Conservation (phyloP, 2,797 vertebrate genomes). For the Adrianichthys oophorus region DNA sequence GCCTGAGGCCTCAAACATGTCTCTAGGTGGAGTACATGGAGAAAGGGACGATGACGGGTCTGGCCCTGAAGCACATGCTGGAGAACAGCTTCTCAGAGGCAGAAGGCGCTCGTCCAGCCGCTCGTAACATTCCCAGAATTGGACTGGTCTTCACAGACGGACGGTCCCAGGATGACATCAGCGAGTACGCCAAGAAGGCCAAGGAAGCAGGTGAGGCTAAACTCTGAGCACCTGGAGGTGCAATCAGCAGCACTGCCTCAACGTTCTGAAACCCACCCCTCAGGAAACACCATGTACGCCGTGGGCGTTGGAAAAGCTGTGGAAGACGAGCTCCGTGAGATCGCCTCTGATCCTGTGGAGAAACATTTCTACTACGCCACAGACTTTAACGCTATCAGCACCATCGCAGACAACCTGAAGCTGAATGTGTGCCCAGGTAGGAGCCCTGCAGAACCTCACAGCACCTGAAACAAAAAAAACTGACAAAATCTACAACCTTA, state of each 20-base stretch:
- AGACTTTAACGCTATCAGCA: constrained; percentile 90
- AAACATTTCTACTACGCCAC: constrained; percentile 93
- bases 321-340: constrained; percentile 90
- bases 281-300: constrained; percentile 94
- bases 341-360: constrained; percentile 90
- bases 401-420: constrained; percentile 92
- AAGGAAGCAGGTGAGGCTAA: constrained; percentile 86
- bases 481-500: too few relatives aligned
- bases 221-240: too few relatives aligned
- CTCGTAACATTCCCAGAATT: constrained; percentile 83
- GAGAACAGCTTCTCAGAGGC: constrained; percentile 92
- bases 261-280: too few relatives aligned
- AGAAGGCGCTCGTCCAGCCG: constrained; percentile 85
- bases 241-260: too few relatives aligned
- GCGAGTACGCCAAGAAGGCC: constrained; percentile 87
- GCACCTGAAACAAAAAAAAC: too few relatives aligned
- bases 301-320: constrained; percentile 96
- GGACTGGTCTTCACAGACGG: constrained; percentile 96
- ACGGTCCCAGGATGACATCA: constrained; percentile 95
- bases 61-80: constrained; percentile 94
- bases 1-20: not conserved
- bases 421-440: constrained; percentile 95
- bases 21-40: constrained; percentile 90
- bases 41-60: constrained; percentile 96
- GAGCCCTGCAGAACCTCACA: not conserved